A percentile compares a stretch with the other conserved stretches of the same genome.
phyloP scores from a whole-genome alignment of 2,888 invertebrate genomes.

The Tribolium freemani region DNA sequence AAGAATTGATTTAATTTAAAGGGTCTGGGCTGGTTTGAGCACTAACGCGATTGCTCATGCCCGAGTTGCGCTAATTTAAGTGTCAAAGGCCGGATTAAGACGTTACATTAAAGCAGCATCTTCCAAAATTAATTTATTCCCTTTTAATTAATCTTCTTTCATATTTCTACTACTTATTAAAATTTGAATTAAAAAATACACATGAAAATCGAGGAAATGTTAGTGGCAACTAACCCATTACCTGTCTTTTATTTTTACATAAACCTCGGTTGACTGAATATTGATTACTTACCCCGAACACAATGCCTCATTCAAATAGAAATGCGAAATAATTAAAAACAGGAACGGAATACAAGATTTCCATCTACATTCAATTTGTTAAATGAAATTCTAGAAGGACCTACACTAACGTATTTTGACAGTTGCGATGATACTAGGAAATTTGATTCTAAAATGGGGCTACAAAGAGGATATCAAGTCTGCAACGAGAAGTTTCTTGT shows the following conservation, averaged over 20 bases:
- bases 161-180: neutral
- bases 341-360: neutral
- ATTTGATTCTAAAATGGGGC: neutral
- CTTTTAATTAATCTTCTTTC: neutral
- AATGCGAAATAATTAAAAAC: neutral
- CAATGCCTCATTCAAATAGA: neutral
- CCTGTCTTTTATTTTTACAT: slow-evolving; percentile 10
- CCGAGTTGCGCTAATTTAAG: slow-evolving; percentile 1
- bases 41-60: neutral
- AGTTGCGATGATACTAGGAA: neutral
- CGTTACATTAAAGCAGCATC: neutral
- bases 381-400: neutral
- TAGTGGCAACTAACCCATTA: slow-evolving; percentile 4
- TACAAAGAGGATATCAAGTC: neutral
- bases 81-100: slow-evolving; percentile 9
- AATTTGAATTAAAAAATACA: neutral
- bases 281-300: slow-evolving; percentile 4
- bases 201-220: neutral
- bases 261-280: slow-evolving; percentile 1
- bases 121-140: slow-evolving; percentile 11
- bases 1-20: neutral
- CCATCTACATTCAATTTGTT: neutral
- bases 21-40: neutral
- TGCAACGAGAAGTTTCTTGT: neutral
- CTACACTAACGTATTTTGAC: neutral